Percentiles rank a stretch among this genome's conserved stretches.
Conservation (phyloP, 35 echinoderm and acorn worm species). For the Apostichopus parvimensis region DNA sequence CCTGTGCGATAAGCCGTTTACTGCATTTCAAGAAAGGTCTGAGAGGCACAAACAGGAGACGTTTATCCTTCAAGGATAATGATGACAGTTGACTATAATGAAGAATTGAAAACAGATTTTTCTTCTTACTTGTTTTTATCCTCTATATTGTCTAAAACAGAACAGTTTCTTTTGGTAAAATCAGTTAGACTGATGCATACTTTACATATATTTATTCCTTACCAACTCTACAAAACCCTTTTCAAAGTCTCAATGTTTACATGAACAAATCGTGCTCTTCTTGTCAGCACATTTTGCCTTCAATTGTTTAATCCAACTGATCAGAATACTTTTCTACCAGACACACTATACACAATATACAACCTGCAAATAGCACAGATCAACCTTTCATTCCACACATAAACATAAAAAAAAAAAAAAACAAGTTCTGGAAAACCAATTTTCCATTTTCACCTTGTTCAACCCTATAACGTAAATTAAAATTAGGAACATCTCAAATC, state of each 20-base stretch:
- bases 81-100: slow-evolving; percentile 59
- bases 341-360: background rate
- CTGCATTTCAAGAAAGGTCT: slow-evolving; percentile 55
- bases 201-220: too few relatives aligned
- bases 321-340: too few relatives aligned
- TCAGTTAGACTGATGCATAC: too few relatives aligned
- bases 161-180: too few relatives aligned
- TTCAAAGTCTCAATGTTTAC: too few relatives aligned
- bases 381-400: background rate
- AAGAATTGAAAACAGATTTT: background rate
- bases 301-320: too few relatives aligned
- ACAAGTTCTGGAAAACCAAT: background rate
- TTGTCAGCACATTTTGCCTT: too few relatives aligned
- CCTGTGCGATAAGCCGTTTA: slow-evolving; percentile 53
- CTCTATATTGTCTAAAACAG: too few relatives aligned
- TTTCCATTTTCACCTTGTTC: background rate
- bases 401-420: background rate
- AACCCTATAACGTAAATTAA: background rate
- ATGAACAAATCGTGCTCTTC: too few relatives aligned
- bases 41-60: slow-evolving; percentile 43
- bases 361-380: background rate
- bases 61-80: slow-evolving; percentile 41
- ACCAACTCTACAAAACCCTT: too few relatives aligned
- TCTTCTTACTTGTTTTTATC: too few relatives aligned
- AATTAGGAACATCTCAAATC: slow-evolving; percentile 8